These are phyloP conservation scores for Actinernus sp. DNA, from an alignment of 92 coral and sea anemone genomes.

Conservation along the genomic window DNA sequence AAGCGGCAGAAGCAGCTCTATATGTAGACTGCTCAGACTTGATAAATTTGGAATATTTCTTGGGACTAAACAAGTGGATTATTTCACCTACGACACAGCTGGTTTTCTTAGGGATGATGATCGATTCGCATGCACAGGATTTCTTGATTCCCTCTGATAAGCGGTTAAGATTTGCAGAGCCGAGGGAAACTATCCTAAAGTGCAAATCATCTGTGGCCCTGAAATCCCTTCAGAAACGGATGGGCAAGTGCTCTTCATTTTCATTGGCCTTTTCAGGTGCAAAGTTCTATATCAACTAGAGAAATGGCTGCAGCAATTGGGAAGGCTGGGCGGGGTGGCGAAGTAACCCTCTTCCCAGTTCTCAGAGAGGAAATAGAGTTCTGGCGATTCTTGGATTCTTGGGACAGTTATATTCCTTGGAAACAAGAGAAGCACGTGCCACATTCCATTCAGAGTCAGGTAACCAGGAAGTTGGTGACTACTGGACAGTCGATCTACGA, in stretches of 20 bases:
- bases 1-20: constrained; percentile 55
- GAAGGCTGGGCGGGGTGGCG: not conserved
- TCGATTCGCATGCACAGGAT: constrained; percentile 40
- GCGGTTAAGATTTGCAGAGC: constrained; percentile 27
- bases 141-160: constrained; percentile 48
- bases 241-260: constrained; percentile 66
- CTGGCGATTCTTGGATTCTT: constrained; percentile 58
- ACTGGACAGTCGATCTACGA: constrained; percentile 32
- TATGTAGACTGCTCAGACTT: constrained; percentile 14
- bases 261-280: constrained; percentile 55
- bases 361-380: constrained; percentile 50
- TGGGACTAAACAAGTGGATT: constrained; percentile 50
- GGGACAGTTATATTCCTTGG: constrained; percentile 46
- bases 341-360: constrained; percentile 12
- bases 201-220: constrained; percentile 4
- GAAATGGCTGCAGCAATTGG: constrained; percentile 42
- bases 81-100: constrained; percentile 26
- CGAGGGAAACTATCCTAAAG: constrained; percentile 33
- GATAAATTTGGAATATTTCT: constrained; percentile 26
- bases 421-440: constrained; percentile 41
- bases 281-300: constrained; percentile 41
- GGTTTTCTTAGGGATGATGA: constrained; percentile 28
- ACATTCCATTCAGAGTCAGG: constrained; percentile 27
- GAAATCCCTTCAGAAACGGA: constrained; percentile 45
- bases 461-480: constrained; percentile 47